Percentiles rank a stretch among this genome's conserved stretches.
phyloP scores from a whole-genome alignment of 2,113 vertebrate species.

The Gallinago undulata region DNA sequence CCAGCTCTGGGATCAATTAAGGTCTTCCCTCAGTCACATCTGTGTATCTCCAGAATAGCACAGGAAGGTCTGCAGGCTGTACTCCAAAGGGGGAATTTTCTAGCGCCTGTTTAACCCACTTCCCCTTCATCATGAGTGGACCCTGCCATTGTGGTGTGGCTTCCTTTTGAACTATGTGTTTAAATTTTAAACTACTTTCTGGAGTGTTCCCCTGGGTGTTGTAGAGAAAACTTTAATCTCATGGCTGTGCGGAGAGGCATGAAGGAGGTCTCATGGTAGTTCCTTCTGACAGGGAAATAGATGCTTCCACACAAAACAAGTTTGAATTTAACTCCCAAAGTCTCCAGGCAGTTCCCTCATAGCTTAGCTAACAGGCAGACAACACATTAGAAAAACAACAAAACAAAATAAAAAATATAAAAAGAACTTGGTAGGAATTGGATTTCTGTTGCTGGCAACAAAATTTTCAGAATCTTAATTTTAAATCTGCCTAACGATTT shows the following conservation, averaged over 20 bases:
- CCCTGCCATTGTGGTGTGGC: not conserved
- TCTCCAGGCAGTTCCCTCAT: constrained; percentile 7
- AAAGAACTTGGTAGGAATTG: not conserved
- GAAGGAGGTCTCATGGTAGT: not conserved
- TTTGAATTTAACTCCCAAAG: constrained; percentile 31
- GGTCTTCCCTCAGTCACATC: not conserved
- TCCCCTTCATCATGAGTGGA: not conserved
- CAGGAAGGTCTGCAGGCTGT: not conserved
- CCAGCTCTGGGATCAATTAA: constrained; percentile 14
- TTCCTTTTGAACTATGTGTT: constrained; percentile 43
- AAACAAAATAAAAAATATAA: not conserved
- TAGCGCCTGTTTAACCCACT: not conserved
- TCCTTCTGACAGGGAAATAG: constrained; percentile 46
- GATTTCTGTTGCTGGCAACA: not conserved
- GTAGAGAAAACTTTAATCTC: constrained; percentile 58
- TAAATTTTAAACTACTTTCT: constrained; percentile 48
- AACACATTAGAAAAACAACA: not conserved
- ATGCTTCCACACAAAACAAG: constrained; percentile 46
- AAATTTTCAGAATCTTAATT: not conserved
- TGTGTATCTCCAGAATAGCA: not conserved
- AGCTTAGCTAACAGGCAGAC: not conserved
- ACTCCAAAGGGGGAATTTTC: not conserved
- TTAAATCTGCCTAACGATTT: not conserved
- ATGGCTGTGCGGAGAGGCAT: not conserved
- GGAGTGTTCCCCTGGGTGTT: not conserved